These are phyloP conservation scores for Miltochrista miniata DNA, from an alignment of 2,888 invertebrate genomes.

Conservation along the genomic window DNA sequence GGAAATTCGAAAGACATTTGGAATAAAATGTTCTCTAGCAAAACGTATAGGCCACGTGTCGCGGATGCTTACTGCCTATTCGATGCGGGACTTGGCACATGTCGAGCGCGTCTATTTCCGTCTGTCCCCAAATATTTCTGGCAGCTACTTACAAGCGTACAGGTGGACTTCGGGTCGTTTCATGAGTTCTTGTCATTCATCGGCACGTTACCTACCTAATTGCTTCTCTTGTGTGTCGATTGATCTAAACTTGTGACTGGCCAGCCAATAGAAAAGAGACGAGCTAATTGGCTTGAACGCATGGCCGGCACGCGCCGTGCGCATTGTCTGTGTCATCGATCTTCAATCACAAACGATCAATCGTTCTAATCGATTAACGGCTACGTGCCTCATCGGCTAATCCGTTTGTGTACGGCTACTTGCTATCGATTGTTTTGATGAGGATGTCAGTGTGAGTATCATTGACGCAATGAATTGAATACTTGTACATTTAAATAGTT, in stretches of 20 bases:
- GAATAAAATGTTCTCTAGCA: constrained; percentile 36
- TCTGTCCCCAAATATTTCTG: constrained; percentile 79
- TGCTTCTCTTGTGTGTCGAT: constrained; percentile 76
- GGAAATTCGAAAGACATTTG: neutral
- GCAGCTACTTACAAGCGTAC: constrained; percentile 71
- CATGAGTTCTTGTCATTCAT: constrained; percentile 77
- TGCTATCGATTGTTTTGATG: constrained; percentile 1
- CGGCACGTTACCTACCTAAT: constrained; percentile 76
- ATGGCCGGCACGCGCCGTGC: constrained; percentile 55
- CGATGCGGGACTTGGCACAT: constrained; percentile 74
- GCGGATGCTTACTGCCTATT: constrained; percentile 55
- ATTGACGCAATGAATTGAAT: too few relatives aligned
- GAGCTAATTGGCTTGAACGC: constrained; percentile 59
- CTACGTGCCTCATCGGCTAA: constrained; percentile 52
- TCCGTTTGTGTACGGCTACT: constrained; percentile 53
- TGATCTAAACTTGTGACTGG: constrained; percentile 63
- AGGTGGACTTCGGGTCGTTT: constrained; percentile 63
- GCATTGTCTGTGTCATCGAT: constrained; percentile 64
- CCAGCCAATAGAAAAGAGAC: constrained; percentile 70
- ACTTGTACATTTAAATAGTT: too few relatives aligned
- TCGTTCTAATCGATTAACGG: constrained; percentile 72
- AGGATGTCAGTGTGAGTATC: too few relatives aligned
- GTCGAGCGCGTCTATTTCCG: constrained; percentile 73
- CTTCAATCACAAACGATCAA: constrained; percentile 68
- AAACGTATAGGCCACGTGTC: constrained; percentile 65